Percentiles rank a stretch among this genome's conserved stretches.
These are phyloP conservation scores for Manis javanica DNA, from an alignment of 2,797 vertebrate genomes.

Conservation along the genomic window DNA sequence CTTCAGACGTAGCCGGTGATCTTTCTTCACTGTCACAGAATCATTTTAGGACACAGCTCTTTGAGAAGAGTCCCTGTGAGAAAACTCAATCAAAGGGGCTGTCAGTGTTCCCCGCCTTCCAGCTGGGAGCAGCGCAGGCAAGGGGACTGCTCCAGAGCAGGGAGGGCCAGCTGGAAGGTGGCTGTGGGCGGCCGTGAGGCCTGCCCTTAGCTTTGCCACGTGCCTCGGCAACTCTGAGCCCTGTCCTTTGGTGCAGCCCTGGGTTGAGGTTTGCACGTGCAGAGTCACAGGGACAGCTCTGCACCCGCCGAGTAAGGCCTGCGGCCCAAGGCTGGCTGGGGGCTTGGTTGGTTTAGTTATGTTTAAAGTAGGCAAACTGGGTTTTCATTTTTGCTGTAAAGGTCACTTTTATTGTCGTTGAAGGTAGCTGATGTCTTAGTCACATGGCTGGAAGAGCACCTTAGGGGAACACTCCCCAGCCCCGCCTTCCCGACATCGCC, in stretches of 20 bases:
- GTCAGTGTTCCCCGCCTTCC: no score
- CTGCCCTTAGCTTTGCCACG: no score
- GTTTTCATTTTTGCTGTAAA: background rate
- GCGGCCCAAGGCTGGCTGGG: fast-evolving
- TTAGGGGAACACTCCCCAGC: no score
- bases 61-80: background rate
- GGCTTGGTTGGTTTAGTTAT: background rate
- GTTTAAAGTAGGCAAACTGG: background rate
- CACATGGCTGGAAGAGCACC: fast-evolving
- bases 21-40: background rate
- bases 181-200: no score
- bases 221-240: background rate
- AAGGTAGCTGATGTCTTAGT: background rate
- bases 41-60: background rate
- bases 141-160: background rate
- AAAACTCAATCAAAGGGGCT: background rate
- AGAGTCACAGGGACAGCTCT: background rate
- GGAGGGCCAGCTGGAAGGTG: background rate
- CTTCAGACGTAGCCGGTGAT: background rate
- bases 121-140: background rate
- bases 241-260: background rate
- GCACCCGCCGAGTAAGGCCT: background rate
- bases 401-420: background rate
- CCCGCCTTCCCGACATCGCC: background rate
- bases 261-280: background rate